Base-by-base conservation (phyloP, 2,113 vertebrate genomes). In the Oreochromis spilurus region DNA sequence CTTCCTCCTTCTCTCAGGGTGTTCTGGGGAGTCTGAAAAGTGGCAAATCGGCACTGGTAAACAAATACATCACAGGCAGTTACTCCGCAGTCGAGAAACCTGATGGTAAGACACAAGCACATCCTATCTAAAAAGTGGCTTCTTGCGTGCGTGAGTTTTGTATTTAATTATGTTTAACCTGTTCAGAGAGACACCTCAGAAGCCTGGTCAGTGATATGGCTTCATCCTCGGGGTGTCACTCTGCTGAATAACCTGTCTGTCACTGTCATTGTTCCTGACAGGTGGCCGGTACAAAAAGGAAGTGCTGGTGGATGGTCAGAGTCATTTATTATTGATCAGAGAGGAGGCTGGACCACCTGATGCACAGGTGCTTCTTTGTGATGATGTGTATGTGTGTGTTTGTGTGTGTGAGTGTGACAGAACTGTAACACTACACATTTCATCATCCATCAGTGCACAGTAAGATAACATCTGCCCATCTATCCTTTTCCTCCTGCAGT, bases 271-370 rank as follows among this genome's bases (percentile, higher is more conserved):
- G 43, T 86, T 36, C 67, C 55, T 55, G 43, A 79, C 96, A 99
- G 98, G 97, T 43, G 97, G 97, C 0, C 96, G 98, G 85, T 97
- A 98, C 94, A 99, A 99, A 94, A 99, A 98, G 67, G 98, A 99
- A 92, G 96, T 98, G 88, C 89, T 96, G 31, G 97, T 98, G 10
- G 98, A 99, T 2, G 98, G 98, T 43, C 98, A 98, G 88, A 98
- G 97, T 95, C 96, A 99, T 86, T 95, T 99, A 79, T 90, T 99
- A 90, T 95, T 99, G 90, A 98, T 99, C 92, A 97, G 98, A 55
- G 98, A 99, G 91, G 98, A 99, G 92, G 96, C 96, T 1, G 97
- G 97, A 0, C 89, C 96, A 12, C 98, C 98, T 0, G 98, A 97
- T 38, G 95, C 97, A 24, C 98, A 98, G 97, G 98, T 99, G 65